Conservation (phyloP, 92 coral and sea anemone species). For the Micromussa lordhowensis region DNA sequence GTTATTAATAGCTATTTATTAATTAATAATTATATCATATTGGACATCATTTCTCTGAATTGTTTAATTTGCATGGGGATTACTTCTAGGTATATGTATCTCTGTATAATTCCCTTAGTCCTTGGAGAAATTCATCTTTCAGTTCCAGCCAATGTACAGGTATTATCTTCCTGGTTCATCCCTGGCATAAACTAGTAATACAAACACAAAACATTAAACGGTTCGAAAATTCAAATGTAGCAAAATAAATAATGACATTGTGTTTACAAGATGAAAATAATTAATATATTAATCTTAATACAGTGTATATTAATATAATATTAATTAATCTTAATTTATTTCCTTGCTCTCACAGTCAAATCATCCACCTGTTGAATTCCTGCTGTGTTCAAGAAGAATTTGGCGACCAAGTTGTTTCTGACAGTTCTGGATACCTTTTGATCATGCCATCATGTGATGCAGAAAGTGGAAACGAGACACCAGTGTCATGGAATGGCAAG, state of each 20-base stretch:
- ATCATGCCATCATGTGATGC: slow-evolving; percentile 67
- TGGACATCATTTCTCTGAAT: too few species aligned
- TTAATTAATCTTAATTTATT: not conserved
- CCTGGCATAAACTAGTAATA: too few species aligned
- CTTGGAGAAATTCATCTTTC: not conserved
- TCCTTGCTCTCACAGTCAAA: slow-evolving; percentile 58
- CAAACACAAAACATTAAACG: not conserved
- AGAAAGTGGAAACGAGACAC: slow-evolving; percentile 56
- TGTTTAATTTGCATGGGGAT: too few species aligned
- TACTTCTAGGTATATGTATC: not conserved
- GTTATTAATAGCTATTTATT: too few species aligned
- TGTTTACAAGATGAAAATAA: too few species aligned
- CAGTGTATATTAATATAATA: not conserved
- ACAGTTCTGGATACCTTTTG: slow-evolving; percentile 66
- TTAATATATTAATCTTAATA: too few species aligned
- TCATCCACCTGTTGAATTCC: slow-evolving; percentile 84
- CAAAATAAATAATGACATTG: too few species aligned
- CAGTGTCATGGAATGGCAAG: slow-evolving; percentile 84
- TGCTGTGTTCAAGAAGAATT: slow-evolving; percentile 88
- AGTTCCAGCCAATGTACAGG: not conserved
- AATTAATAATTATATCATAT: too few species aligned
- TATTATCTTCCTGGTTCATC: not conserved
- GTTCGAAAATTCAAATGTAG: not conserved
- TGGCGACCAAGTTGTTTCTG: slow-evolving; percentile 47
- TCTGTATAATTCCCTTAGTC: not conserved